Conservation (phyloP, 2,797 vertebrate genomes). For the Coregonus suidteri region DNA sequence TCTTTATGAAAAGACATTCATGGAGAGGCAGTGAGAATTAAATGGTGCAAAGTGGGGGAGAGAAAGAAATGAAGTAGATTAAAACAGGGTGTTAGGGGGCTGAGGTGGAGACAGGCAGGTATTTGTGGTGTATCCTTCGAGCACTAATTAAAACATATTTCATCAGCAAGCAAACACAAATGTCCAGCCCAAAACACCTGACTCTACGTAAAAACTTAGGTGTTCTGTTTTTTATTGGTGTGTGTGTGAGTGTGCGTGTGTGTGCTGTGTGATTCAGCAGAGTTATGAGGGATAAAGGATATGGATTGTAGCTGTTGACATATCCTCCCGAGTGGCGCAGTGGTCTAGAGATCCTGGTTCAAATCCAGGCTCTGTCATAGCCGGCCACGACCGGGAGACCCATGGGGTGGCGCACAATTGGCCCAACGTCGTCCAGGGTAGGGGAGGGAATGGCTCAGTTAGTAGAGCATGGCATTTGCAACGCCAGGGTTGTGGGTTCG, state of each 20-base stretch:
- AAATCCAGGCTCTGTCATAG: too few relatives aligned
- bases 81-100: neutral
- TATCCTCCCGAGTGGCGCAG: too few relatives aligned
- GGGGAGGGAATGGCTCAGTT: too few relatives aligned
- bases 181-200: slow-evolving; percentile 3
- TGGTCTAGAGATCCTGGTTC: too few relatives aligned
- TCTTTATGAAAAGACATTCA: neutral
- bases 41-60: neutral
- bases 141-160: slow-evolving; percentile 3
- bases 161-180: neutral
- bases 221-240: neutral
- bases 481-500: too few relatives aligned
- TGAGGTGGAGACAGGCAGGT: neutral
- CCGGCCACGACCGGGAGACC: too few relatives aligned
- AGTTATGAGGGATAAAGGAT: neutral
- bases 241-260: neutral
- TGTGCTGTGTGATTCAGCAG: neutral
- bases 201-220: neutral
- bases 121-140: neutral
- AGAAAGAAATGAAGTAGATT: neutral
- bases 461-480: too few relatives aligned
- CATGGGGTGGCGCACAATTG: too few relatives aligned
- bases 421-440: too few relatives aligned
- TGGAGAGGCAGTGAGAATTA: neutral
- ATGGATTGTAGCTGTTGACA: neutral